phyloP scores from a whole-genome alignment of 2,888 invertebrate genomes.

The Platypus cylindrus region DNA sequence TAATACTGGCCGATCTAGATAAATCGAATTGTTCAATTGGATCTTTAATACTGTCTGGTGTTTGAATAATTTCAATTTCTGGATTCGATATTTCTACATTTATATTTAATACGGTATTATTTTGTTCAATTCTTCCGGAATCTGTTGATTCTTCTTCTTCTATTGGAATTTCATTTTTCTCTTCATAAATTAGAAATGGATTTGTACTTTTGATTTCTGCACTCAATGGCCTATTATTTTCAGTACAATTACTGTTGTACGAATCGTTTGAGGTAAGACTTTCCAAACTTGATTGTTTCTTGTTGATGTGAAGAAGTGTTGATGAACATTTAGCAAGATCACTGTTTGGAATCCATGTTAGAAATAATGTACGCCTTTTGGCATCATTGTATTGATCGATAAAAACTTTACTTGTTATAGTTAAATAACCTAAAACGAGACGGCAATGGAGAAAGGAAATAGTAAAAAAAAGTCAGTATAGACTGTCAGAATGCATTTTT shows the following conservation, averaged over 20 bases:
- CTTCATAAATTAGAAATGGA: slow-evolving; percentile 35
- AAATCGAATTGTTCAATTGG: slow-evolving; percentile 40
- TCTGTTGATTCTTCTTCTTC: slow-evolving; percentile 24
- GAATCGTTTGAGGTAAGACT: slow-evolving; percentile 32
- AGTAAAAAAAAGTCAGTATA: too few species aligned
- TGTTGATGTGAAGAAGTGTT: slow-evolving; percentile 24
- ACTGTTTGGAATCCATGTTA: slow-evolving; percentile 92
- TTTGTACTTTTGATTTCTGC: slow-evolving; percentile 35
- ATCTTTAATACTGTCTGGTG: slow-evolving; percentile 42
- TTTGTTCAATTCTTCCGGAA: slow-evolving; percentile 27
- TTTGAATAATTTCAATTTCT: slow-evolving; percentile 57
- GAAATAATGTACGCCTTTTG: slow-evolving; percentile 66
- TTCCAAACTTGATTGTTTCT: slow-evolving; percentile 30
- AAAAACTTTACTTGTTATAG: slow-evolving; percentile 73
- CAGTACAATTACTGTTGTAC: slow-evolving; percentile 16
- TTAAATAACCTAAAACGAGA: slow-evolving; percentile 52
- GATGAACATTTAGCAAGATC: slow-evolving; percentile 74
- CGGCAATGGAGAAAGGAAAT: too few species aligned
- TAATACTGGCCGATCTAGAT: slow-evolving; percentile 48
- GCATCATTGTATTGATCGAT: slow-evolving; percentile 64
- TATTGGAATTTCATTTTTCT: slow-evolving; percentile 23
- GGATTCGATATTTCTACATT: slow-evolving; percentile 53
- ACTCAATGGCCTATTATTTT: slow-evolving; percentile 16
- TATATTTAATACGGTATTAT: slow-evolving; percentile 31
- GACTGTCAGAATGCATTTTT: too few species aligned